Conservation (phyloP, 2,888 invertebrate species). For the Cancer borealis region DNA sequence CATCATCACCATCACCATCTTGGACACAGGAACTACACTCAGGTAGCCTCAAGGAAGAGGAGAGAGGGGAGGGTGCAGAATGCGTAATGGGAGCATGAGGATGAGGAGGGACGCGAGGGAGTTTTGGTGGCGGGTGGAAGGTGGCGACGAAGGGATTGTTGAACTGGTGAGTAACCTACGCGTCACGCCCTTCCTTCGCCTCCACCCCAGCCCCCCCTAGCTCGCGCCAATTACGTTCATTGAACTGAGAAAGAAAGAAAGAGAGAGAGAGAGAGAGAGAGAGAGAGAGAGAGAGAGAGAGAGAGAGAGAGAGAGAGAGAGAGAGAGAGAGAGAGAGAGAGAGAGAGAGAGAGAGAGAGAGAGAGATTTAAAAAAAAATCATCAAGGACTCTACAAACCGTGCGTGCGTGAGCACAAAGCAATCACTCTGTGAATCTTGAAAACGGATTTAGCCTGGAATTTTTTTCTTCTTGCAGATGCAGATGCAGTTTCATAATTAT, state of each 20-base stretch:
- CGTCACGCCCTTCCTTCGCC: neutral
- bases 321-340: neutral
- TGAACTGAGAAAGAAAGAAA: neutral
- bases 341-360: neutral
- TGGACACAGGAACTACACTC: neutral
- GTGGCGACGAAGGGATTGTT: neutral
- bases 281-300: constrained; percentile 31
- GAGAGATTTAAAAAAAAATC: neutral
- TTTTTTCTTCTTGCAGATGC: neutral
- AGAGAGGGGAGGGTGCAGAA: neutral
- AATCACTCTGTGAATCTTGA: neutral
- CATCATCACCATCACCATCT: constrained; percentile 29
- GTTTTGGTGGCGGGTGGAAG: neutral
- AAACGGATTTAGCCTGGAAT: neutral
- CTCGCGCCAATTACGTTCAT: neutral
- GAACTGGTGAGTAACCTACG: neutral
- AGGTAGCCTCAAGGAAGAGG: neutral
- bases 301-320: neutral
- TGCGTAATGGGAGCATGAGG: neutral
- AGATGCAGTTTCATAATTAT: neutral
- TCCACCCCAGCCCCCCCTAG: neutral
- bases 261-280: constrained; percentile 32
- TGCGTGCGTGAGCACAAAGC: neutral
- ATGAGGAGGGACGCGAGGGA: neutral
- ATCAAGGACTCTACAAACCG: neutral